phyloP scores from a whole-genome alignment of 2,888 invertebrate genomes.

The Seira musarum region DNA sequence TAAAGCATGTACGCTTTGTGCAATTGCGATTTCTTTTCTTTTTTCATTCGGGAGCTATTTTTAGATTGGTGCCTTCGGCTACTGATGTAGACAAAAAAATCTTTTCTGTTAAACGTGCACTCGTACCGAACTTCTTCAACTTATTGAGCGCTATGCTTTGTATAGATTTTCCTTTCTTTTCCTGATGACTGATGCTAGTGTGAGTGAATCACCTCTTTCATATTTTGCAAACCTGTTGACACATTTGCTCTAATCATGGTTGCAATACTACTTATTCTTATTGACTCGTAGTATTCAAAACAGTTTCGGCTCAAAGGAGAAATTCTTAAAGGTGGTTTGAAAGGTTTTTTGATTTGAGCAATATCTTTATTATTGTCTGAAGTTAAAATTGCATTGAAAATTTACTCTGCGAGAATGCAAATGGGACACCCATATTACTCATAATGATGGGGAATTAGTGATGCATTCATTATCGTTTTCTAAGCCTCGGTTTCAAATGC shows the following conservation, averaged over 20 bases:
- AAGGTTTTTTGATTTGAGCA: no score
- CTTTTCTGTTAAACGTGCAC: background rate
- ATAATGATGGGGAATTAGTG: background rate
- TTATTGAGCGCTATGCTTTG: background rate
- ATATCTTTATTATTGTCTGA: no score
- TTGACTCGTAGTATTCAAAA: no score
- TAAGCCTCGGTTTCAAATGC: no score
- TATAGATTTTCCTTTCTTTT: no score
- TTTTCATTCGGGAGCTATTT: background rate
- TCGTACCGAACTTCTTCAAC: background rate
- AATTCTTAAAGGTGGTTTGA: no score
- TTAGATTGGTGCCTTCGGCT: slow-evolving; percentile 2
- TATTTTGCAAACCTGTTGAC: slow-evolving; percentile 44
- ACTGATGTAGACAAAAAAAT: background rate
- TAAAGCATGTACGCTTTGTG: no score
- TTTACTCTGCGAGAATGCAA: no score
- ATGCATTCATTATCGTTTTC: background rate
- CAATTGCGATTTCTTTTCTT: no score
- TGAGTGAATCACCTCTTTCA: background rate
- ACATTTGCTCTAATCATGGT: slow-evolving; percentile 32
- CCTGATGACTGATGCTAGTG: background rate
- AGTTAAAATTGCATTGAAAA: no score
- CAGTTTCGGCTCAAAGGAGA: no score
- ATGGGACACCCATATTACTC: no score
- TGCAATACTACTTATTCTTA: background rate